phyloP scores from a whole-genome alignment of 1,140 invertebrate species.

The Cryptotermes secundus region DNA sequence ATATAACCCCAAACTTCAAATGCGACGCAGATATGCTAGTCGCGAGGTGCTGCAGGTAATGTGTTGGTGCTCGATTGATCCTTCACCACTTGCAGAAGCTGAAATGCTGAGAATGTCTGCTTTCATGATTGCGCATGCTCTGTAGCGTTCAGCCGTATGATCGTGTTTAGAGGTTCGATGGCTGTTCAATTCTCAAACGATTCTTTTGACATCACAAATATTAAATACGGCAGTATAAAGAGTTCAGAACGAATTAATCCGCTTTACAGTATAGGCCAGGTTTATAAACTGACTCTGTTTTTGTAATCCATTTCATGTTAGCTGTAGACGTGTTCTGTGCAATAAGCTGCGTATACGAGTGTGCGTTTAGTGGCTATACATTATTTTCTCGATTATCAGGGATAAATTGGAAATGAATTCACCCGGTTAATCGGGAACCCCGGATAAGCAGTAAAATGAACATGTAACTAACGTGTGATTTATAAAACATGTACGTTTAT shows the following conservation, averaged over 20 bases:
- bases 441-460: too few species aligned
- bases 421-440: too few species aligned
- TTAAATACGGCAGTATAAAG: not conserved
- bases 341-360: not conserved
- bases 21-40: too few species aligned
- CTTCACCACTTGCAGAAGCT: not conserved
- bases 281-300: not conserved
- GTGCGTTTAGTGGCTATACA: not conserved
- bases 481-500: too few species aligned
- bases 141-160: conserved; percentile 4
- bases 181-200: not conserved
- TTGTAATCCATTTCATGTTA: not conserved
- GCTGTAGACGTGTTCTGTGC: not conserved
- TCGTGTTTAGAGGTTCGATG: not conserved
- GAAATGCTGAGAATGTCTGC: not conserved
- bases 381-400: too few species aligned
- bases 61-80: not conserved
- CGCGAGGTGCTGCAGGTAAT: too few species aligned
- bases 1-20: too few species aligned
- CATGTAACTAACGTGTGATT: too few species aligned
- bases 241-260: not conserved
- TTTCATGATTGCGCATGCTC: not conserved
- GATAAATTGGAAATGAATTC: too few species aligned
- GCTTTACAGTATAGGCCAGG: not conserved
- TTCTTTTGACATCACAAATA: not conserved